A percentile compares a stretch with the other conserved stretches of the same genome.
Evolutionary conservation across 2,113 vertebrate species (phyloP).

Genomic region (Chloropsis cyanopogon): DNA sequence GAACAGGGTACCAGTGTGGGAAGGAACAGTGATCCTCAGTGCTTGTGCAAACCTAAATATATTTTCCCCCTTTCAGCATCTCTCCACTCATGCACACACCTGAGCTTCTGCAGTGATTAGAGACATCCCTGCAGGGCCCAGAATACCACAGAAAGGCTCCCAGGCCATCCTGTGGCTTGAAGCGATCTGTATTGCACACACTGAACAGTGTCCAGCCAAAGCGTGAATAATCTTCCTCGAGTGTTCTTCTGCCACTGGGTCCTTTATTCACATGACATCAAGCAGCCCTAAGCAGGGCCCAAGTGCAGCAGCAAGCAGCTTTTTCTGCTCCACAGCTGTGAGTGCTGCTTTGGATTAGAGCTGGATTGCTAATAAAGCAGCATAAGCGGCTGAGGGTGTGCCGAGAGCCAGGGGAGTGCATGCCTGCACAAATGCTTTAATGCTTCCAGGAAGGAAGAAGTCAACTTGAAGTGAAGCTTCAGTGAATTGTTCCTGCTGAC

Average conservation of each 20-base stretch:
- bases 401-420: rapidly evolving
- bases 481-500: not conserved
- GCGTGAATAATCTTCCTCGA: rapidly evolving
- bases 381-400: not conserved
- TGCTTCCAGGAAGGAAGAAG: not conserved
- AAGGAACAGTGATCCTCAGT: not conserved
- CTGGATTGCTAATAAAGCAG: not conserved
- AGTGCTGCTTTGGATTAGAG: not conserved
- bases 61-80: not conserved
- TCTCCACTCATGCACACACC: rapidly evolving
- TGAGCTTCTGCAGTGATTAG: not conserved
- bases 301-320: not conserved
- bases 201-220: not conserved
- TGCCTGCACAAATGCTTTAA: not conserved
- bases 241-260: rapidly evolving
- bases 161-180: not conserved
- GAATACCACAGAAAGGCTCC: not conserved
- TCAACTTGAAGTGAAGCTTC: not conserved
- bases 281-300: not conserved
- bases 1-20: not conserved
- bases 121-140: not conserved
- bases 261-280: not conserved
- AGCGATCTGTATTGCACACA: not conserved
- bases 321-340: not conserved
- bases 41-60: not conserved